phyloP scores from a whole-genome alignment of 2,113 vertebrate genomes.

The Poecile atricapillus region DNA sequence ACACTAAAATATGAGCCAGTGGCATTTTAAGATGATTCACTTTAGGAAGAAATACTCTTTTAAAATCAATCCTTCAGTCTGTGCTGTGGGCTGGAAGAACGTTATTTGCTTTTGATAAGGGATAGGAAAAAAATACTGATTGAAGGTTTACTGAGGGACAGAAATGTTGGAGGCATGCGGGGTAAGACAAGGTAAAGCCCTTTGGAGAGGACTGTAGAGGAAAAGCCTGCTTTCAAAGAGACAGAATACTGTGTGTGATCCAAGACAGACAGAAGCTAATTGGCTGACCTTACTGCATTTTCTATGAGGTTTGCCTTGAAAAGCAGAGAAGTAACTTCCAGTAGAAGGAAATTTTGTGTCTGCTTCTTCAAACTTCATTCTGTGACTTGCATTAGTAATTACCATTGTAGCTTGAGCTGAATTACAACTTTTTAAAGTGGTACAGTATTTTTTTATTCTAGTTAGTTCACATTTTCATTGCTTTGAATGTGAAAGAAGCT shows the following conservation, averaged over 20 bases:
- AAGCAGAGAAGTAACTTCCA: not conserved
- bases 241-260: not conserved
- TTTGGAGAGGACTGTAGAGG: not conserved
- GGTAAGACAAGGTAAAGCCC: not conserved
- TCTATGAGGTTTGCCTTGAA: not conserved
- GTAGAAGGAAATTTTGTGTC: not conserved
- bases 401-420: not conserved
- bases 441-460: not conserved
- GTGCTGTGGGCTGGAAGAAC: not conserved
- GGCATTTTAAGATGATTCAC: constrained; percentile 16
- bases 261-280: not conserved
- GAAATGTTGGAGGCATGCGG: not conserved
- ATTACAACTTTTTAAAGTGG: not conserved
- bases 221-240: not conserved
- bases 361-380: not conserved
- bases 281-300: not conserved
- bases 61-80: not conserved
- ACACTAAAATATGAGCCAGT: not conserved
- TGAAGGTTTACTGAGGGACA: not conserved
- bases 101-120: not conserved
- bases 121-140: not conserved
- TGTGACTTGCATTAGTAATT: not conserved
- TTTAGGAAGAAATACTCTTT: not conserved
- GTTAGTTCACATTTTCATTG: not conserved
- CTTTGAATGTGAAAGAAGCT: not conserved